A percentile compares a stretch with the other conserved stretches of the same genome.
Conservation (phyloP, 1,140 invertebrate genomes). For the Coenobita brevimanus region DNA sequence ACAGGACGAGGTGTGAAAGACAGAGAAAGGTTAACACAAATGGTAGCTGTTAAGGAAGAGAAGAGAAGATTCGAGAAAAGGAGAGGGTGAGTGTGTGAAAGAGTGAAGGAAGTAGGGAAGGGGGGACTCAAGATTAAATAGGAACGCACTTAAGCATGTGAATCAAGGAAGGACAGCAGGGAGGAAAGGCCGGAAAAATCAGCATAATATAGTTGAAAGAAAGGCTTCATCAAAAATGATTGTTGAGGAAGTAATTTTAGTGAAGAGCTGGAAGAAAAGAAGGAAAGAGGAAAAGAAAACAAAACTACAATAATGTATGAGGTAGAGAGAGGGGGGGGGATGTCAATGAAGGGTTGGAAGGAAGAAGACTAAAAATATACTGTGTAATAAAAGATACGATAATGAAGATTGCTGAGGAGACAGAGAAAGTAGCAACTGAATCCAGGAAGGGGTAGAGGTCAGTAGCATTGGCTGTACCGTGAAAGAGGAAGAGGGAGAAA, state of each 20-base stretch:
- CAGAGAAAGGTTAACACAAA: too few relatives aligned
- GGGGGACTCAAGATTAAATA: neutral
- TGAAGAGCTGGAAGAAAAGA: neutral
- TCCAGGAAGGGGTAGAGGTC: neutral
- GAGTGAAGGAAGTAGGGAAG: neutral
- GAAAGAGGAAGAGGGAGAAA: neutral
- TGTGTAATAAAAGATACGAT: neutral
- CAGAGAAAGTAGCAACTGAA: neutral
- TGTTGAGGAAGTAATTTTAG: neutral
- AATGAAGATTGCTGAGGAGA: neutral
- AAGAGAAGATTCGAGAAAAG: too few relatives aligned
- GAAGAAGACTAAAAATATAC: neutral
- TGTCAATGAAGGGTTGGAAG: neutral
- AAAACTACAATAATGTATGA: neutral
- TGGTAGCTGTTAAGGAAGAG: too few relatives aligned
- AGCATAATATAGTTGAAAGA: neutral
- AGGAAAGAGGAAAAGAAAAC: neutral
- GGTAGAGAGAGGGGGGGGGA: neutral
- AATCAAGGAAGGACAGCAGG: neutral
- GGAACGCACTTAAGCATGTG: neutral
- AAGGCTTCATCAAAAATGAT: neutral
- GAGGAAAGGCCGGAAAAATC: neutral
- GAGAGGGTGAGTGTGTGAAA: neutral
- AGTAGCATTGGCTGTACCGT: too few relatives aligned
- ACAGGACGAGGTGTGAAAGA: too few relatives aligned